Base-by-base conservation (phyloP, 2,888 invertebrate species). In the Andrena minutula region DNA sequence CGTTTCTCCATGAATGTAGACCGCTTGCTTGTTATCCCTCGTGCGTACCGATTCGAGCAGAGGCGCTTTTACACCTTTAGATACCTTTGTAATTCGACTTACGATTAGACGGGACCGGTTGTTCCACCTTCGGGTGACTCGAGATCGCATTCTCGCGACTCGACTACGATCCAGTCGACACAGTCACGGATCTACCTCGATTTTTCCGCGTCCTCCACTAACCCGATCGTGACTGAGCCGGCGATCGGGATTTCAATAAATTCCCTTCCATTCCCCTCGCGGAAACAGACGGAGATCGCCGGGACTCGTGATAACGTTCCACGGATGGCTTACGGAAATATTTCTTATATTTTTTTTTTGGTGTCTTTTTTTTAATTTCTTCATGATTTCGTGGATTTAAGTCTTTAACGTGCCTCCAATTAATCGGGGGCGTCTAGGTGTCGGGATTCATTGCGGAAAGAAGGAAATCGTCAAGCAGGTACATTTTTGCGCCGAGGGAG, bases 121-220 rank as follows among this genome's bases (percentile, higher is more conserved):
- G 87, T 88, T 86, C 88, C 88, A 88, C 86, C 84, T 88, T 84
- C 75, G 75, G 72, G 78, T 75, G 86, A 72, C 76, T 83, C 82
- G 74, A 77, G 79, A 81, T 79, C 51, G 79, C 69, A 56, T 23
- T 56, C 56, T 12, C 10, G 56, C 56, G 10, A 26, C 56, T 56
- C 82, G 75, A 70, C 66, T 80, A 64, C 68, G 26, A 26, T 65
- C 64, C 64, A 60, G 56, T 64, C 58, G 68, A 75, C 68, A 35
- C 53, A 60, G 53, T 70, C 83, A 26, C 41, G 82, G 35, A 79
- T 71, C 41, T 72, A 7, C 65, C 49, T 66, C 16, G 30, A 64
- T 32, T 73, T 49, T 76, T 72, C n/a, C 56, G 8, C 12, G 26
- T 47, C 28, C 32, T 47, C 16, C 32, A 47, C 69, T 41, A 49